phyloP scores from a whole-genome alignment of 2,113 vertebrate genomes.

The Sprattus sprattus region DNA sequence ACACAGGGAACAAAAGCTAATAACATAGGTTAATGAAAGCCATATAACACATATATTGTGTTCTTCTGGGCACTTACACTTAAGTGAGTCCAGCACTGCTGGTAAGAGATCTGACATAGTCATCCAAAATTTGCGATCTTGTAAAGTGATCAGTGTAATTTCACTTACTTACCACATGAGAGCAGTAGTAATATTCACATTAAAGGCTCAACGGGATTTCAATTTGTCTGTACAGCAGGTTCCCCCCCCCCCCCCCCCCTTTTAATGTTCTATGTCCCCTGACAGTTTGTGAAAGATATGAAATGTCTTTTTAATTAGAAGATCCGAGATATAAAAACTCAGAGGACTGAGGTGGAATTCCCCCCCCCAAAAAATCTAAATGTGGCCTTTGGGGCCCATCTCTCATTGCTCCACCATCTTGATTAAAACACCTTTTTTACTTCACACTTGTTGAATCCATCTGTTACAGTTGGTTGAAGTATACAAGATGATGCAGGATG shows the following conservation, averaged over 20 bases:
- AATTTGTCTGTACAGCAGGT: not conserved
- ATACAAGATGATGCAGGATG: not conserved
- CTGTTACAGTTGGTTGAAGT: not conserved
- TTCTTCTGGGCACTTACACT: not conserved
- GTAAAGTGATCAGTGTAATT: conserved; percentile 1
- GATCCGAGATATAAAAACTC: not conserved
- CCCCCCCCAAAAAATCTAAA: not conserved
- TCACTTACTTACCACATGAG: not conserved
- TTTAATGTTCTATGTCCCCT: not conserved
- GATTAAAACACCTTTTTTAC: not conserved
- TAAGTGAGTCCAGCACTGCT: not conserved
- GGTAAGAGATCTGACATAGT: not conserved
- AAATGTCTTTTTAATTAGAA: conserved; percentile 3
- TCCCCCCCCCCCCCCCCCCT: no score
- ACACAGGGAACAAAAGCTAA: not conserved
- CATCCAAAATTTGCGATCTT: not conserved
- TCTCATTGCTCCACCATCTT: not conserved
- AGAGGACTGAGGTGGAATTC: not conserved
- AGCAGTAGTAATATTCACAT: conserved; percentile 10
- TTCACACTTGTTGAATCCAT: not conserved
- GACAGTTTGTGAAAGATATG: not conserved
- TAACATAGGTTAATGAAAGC: not conserved
- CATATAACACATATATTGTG: not conserved
- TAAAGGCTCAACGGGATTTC: not conserved
- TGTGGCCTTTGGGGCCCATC: not conserved